Percentiles rank a stretch among this genome's conserved stretches.
phyloP scores from a whole-genome alignment of 2,888 invertebrate species.

The Coleophora flavipennella region DNA sequence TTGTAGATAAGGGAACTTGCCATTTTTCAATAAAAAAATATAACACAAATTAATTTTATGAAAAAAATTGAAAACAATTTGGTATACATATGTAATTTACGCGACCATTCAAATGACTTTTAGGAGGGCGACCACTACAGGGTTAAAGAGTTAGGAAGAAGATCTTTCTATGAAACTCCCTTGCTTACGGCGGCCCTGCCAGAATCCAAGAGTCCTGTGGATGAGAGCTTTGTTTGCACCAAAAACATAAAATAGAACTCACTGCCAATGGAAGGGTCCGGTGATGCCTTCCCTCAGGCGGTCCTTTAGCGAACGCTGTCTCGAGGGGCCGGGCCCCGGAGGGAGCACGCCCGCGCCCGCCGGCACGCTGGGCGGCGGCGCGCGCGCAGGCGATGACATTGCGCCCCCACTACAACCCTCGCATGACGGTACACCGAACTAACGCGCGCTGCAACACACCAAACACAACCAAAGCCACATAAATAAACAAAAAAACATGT shows the following conservation, averaged over 20 bases:
- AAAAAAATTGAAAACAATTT: no score
- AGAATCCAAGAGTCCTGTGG: no score
- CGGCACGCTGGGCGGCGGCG: slow-evolving; percentile 32
- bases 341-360: slow-evolving; percentile 62
- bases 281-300: slow-evolving; percentile 85
- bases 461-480: slow-evolving; percentile 60
- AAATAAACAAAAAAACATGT: slow-evolving; percentile 36
- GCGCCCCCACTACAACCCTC: slow-evolving; percentile 38
- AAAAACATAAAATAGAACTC: slow-evolving; percentile 54
- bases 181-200: no score
- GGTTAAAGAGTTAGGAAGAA: no score
- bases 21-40: no score
- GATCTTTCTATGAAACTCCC: no score
- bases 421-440: slow-evolving; percentile 20
- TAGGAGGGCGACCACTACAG: no score
- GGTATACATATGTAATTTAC: no score
- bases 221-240: no score
- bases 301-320: slow-evolving; percentile 84
- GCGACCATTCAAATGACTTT: no score
- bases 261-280: slow-evolving; percentile 87
- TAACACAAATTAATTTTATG: no score
- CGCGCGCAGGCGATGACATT: slow-evolving; percentile 30
- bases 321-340: slow-evolving; percentile 72
- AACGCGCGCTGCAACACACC: slow-evolving; percentile 64
- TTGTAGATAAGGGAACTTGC: no score